Evolutionary conservation across 1,140 invertebrate genomes (phyloP).

Genomic region (Agrypnia vestita): DNA sequence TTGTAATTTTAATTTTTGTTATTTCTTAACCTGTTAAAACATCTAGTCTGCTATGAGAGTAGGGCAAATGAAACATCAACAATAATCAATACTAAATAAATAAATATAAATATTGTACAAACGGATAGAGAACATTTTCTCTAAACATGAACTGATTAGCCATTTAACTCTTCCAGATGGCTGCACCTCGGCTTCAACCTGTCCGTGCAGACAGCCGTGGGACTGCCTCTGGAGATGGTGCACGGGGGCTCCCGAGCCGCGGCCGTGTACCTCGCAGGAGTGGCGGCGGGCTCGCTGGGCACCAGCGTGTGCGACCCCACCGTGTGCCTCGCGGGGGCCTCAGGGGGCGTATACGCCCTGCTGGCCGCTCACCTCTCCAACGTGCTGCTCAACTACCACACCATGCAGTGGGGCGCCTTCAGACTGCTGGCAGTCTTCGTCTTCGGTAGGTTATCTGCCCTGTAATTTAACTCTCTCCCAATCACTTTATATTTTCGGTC

Average conservation of each 20-base stretch:
- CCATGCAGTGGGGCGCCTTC: slow-evolving; percentile 95
- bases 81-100: no score
- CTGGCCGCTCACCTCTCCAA: slow-evolving; percentile 96
- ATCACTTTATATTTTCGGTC: no score
- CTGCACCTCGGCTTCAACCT: slow-evolving; percentile 96
- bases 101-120: no score
- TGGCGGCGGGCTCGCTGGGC: slow-evolving; percentile 92
- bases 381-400: slow-evolving; percentile 95
- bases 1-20: no score
- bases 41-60: no score
- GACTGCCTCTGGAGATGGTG: slow-evolving; percentile 97
- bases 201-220: slow-evolving; percentile 87
- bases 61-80: no score
- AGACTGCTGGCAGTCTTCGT: slow-evolving; percentile 92
- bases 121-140: no score
- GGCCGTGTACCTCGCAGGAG: slow-evolving; percentile 94
- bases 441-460: slow-evolving; percentile 81
- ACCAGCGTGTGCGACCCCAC: slow-evolving; percentile 96
- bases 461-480: slow-evolving; percentile 1
- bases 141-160: no score
- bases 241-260: slow-evolving; percentile 92
- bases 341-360: slow-evolving; percentile 94
- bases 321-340: slow-evolving; percentile 94
- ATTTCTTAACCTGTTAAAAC: no score
- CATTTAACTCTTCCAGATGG: slow-evolving; percentile 80